A percentile compares a stretch with the other conserved stretches of the same genome.
These are phyloP conservation scores for Keiferia lycopersicella DNA, from an alignment of 2,888 invertebrate species.

Conservation along the genomic window DNA sequence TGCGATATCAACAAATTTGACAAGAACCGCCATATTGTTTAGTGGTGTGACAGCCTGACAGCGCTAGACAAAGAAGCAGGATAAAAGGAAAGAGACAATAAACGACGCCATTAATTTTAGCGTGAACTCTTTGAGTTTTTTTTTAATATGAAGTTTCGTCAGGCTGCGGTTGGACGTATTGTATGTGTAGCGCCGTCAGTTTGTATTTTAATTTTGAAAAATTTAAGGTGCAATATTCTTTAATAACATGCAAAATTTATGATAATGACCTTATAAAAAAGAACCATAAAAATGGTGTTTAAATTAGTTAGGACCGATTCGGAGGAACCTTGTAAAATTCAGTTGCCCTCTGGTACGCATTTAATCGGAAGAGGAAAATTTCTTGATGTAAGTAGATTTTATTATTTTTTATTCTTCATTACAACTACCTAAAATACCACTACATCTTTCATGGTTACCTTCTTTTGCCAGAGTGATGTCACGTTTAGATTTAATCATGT, in stretches of 20 bases:
- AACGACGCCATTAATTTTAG: no score
- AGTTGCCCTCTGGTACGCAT: conserved; percentile 54
- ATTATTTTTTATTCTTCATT: neutral
- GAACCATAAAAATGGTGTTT: conserved; percentile 52
- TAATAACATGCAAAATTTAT: neutral
- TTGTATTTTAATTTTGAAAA: neutral
- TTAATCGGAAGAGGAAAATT: conserved; percentile 65
- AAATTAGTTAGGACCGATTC: conserved; percentile 62
- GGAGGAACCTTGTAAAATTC: conserved; percentile 53
- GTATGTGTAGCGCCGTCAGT: no score
- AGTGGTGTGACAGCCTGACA: no score
- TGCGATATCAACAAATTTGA: no score
- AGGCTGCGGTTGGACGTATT: no score
- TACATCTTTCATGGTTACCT: no score
- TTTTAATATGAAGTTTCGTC: no score
- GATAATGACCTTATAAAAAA: neutral
- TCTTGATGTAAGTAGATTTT: conserved; percentile 55
- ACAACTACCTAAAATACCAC: neutral
- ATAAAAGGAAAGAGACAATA: no score
- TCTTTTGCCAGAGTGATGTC: no score
- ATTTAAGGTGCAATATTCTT: neutral
- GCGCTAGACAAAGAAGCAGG: no score
- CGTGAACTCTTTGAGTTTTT: no score
- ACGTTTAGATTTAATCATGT: neutral
- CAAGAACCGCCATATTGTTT: no score